phyloP scores from a whole-genome alignment of 2,888 invertebrate genomes.

The Microchrysa polita region DNA sequence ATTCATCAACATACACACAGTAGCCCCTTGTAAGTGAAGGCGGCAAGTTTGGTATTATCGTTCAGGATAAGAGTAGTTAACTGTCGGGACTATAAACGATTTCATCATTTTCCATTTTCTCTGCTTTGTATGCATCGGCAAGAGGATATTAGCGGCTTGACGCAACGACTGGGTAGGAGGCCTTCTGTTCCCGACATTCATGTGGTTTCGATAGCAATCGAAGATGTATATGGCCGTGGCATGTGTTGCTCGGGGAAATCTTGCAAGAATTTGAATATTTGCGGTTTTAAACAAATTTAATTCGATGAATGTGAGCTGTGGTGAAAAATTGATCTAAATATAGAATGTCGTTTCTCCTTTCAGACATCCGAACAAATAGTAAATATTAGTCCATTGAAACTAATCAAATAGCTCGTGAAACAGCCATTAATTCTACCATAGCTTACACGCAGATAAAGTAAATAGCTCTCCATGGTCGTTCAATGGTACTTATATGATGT shows the following conservation, averaged over 20 bases:
- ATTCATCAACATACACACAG: conserved; percentile 38
- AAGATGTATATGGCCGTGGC: not conserved
- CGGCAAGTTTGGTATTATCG: conserved; percentile 39
- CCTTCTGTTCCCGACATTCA: conserved; percentile 43
- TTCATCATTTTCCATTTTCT: conserved; percentile 48
- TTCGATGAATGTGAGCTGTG: not conserved
- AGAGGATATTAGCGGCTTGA: conserved; percentile 31
- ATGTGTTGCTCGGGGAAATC: not conserved
- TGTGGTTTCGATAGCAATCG: conserved; percentile 44
- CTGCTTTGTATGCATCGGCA: conserved; percentile 44
- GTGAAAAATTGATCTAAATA: too few species aligned
- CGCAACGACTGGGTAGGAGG: not conserved
- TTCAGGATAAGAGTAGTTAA: conserved; percentile 51
- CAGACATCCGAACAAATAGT: too few species aligned
- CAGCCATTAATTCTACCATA: not conserved
- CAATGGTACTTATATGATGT: conserved; percentile 31
- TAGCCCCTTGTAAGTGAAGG: conserved; percentile 34
- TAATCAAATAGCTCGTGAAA: conserved; percentile 10
- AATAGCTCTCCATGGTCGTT: conserved; percentile 27
- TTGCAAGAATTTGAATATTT: conserved; percentile 31
- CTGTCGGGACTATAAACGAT: conserved; percentile 50
- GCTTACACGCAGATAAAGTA: conserved; percentile 41
- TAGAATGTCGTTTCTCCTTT: too few species aligned
- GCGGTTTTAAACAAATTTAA: not conserved
- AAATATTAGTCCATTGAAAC: not conserved